Percentiles rank a stretch among this genome's conserved stretches.
Conservation (phyloP, 1,140 invertebrate species). For the Eriosoma lanigerum region DNA sequence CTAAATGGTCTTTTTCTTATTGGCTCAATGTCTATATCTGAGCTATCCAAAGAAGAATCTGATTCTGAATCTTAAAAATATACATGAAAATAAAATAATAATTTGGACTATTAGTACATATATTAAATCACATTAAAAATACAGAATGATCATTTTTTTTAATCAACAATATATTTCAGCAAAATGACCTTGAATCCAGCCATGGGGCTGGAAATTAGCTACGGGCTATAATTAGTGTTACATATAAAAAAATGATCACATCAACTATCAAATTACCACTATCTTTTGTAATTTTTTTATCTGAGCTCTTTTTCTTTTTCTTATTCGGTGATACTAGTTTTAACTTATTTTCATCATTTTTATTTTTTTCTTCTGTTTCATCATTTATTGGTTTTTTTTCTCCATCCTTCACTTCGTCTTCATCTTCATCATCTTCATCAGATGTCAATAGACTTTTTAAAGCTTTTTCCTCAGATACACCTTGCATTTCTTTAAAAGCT, state of each 20-base stretch:
- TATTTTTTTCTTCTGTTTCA: constrained; percentile 65
- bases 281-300: constrained; percentile 13
- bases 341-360: constrained; percentile 60
- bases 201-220: too few species aligned
- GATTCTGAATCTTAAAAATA: constrained; percentile 18
- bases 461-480: constrained; percentile 77
- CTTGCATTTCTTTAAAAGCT: constrained; percentile 71
- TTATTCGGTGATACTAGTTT: constrained; percentile 58
- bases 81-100: neutral
- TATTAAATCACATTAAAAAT: too few species aligned
- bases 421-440: constrained; percentile 85
- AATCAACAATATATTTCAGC: too few species aligned
- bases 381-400: constrained; percentile 55
- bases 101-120: neutral
- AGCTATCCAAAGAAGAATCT: constrained; percentile 38
- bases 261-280: constrained; percentile 2
- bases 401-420: constrained; percentile 75
- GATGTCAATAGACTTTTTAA: constrained; percentile 83
- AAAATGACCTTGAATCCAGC: too few species aligned
- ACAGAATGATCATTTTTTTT: too few species aligned
- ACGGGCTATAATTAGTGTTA: too few species aligned
- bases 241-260: too few species aligned
- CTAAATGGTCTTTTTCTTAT: constrained; percentile 24
- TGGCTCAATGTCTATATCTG: constrained; percentile 32
- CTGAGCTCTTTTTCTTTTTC: constrained; percentile 53